phyloP scores from a whole-genome alignment of 2,797 vertebrate species.

The Syngnathus rostellatus region DNA sequence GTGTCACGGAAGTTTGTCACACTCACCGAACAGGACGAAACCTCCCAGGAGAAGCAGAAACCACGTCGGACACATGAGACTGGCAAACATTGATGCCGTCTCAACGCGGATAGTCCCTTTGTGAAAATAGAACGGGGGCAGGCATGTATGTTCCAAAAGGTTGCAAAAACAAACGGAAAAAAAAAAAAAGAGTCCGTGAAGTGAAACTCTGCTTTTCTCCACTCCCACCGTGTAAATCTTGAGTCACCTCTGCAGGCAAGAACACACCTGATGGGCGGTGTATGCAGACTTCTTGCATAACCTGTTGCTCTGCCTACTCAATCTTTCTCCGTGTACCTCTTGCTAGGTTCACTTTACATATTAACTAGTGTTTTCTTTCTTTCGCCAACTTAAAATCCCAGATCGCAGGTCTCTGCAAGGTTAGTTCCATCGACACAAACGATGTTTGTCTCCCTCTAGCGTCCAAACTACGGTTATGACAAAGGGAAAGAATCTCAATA shows the following conservation, averaged over 20 bases:
- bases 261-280: conserved; percentile 46
- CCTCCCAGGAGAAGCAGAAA: conserved; percentile 49
- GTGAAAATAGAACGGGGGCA: background rate
- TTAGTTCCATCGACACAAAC: background rate
- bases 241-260: conserved; percentile 3
- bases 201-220: background rate
- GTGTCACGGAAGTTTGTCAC: conserved; percentile 51
- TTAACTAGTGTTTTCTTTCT: too few species aligned
- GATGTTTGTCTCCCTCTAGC: background rate
- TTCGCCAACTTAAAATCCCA: background rate
- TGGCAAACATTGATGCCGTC: conserved; percentile 17
- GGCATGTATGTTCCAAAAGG: background rate
- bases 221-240: background rate
- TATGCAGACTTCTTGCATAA: conserved; percentile 18
- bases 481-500: too few species aligned
- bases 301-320: conserved; percentile 15
- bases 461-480: background rate
- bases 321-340: background rate
- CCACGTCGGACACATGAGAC: conserved; percentile 48
- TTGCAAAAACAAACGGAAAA: background rate
- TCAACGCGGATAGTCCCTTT: conserved; percentile 11
- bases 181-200: background rate
- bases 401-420: background rate
- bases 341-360: background rate
- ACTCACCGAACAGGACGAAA: conserved; percentile 58